Conservation (phyloP, 2,797 vertebrate genomes). For the Eurystomus glaucurus region DNA sequence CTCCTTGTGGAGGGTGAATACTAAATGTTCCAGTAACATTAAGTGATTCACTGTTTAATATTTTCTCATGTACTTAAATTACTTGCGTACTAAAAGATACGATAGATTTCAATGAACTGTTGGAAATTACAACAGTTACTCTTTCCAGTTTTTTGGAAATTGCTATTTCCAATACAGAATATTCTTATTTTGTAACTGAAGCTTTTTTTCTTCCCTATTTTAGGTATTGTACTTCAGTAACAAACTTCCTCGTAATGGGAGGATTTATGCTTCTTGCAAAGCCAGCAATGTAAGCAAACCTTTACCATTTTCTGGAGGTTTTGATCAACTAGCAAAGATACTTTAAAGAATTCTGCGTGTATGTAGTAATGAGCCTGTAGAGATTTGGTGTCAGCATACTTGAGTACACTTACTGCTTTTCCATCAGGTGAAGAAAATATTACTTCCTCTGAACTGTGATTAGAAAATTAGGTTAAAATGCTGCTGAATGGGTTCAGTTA, state of each 20-base stretch:
- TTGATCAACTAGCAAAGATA: neutral
- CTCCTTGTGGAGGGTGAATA: neutral
- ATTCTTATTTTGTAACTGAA: conserved; percentile 29
- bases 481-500: neutral
- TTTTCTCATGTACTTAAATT: neutral
- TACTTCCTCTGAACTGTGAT: neutral
- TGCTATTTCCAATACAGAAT: neutral
- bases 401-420: neutral
- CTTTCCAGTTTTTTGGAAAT: neutral
- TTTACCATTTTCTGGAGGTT: neutral
- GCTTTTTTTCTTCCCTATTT: conserved; percentile 18
- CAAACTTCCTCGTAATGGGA: conserved; percentile 93
- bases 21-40: neutral
- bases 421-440: neutral
- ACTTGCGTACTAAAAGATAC: neutral
- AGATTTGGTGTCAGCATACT: neutral
- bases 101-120: neutral
- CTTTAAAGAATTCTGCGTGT: neutral
- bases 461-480: neutral
- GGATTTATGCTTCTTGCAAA: conserved; percentile 93
- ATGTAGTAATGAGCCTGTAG: neutral
- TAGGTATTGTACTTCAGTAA: conserved; percentile 90
- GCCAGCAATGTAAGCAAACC: conserved; percentile 91
- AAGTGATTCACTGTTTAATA: neutral
- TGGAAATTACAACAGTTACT: neutral